Base-by-base conservation (phyloP, 2,888 invertebrate species). In the Andrena haemorrhoa region DNA sequence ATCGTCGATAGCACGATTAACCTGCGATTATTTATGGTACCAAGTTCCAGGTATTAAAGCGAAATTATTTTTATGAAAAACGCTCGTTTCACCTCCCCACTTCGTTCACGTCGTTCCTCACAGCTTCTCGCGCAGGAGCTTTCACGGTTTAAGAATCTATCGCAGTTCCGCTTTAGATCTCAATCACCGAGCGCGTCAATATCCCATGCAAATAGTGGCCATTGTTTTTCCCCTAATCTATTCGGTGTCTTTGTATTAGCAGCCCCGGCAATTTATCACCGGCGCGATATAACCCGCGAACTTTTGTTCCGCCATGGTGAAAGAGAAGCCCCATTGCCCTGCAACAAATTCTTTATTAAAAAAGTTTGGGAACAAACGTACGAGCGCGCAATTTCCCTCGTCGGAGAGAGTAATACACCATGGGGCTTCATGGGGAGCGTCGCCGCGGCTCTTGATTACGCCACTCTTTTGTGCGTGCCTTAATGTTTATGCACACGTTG, bases 301-400 rank as follows among this genome's bases (percentile, higher is more conserved):
- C 74, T 72, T 75, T 78, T 78, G 74, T 82, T 82, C 72, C 75
- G 78, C 78, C 60, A 53, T 16, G 77, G 64, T 68, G 74, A 78
- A 75, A 72, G 77, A 35, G 66, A 70, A 60, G 70, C 58, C 82
- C 69, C 71, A 70, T 73, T 82, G 77, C 70, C 70, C 74, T 16
- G 82, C 78, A 78, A 74, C 82, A 82, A 83, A 83, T 83, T 75
- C 79, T 83, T 84, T 83, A 84, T 84, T 83, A 83, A 83, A 84
- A 84, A 84, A 84, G 83, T 84, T 84, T 61, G 53, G 41, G 41
- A 75, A 63, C 78, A 75, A 83, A 84, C 79, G 79, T 72, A 72
- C 83, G 74, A 35, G 53, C 64, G 61, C 47, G 53, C 72, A 69
- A 75, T 75, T 72, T 69, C 49, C 65, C 72, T 72, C 65, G 75